phyloP scores from a whole-genome alignment of 1,140 invertebrate species.

The Periplaneta americana region DNA sequence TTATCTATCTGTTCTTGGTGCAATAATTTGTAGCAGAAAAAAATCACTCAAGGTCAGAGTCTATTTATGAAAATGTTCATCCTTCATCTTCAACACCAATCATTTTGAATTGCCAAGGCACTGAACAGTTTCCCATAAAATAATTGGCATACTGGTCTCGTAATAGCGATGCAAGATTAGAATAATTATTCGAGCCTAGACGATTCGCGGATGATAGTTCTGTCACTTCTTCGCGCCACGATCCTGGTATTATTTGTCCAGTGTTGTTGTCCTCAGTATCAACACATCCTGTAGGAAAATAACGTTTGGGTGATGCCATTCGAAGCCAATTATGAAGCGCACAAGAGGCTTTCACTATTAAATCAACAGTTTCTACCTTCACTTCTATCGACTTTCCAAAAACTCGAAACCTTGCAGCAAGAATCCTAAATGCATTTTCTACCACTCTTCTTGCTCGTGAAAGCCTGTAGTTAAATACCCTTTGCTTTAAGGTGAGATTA shows the following conservation, averaged over 20 bases:
- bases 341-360: neutral
- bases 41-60: too few relatives aligned
- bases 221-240: constrained; percentile 16
- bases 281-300: constrained; percentile 13
- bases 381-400: constrained; percentile 4
- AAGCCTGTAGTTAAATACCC: constrained; percentile 10
- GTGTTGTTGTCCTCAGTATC: constrained; percentile 20
- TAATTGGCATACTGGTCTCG: neutral
- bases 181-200: neutral
- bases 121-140: neutral
- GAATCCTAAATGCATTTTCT: neutral
- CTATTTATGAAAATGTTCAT: too few relatives aligned
- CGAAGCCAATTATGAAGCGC: constrained; percentile 20
- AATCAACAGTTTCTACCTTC: neutral
- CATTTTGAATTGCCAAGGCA: neutral
- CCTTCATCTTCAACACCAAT: neutral
- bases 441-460: neutral
- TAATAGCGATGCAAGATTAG: neutral
- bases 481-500: neutral
- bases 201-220: constrained; percentile 17
- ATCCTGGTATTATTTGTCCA: constrained; percentile 15
- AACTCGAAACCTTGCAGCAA: neutral
- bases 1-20: too few relatives aligned
- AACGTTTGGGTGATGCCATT: constrained; percentile 13
- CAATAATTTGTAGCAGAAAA: too few relatives aligned